Percentiles rank a stretch among this genome's conserved stretches.
These are phyloP conservation scores for Lagenorhynchus albirostris DNA, from an alignment of 2,113 vertebrate genomes.

Conservation along the genomic window DNA sequence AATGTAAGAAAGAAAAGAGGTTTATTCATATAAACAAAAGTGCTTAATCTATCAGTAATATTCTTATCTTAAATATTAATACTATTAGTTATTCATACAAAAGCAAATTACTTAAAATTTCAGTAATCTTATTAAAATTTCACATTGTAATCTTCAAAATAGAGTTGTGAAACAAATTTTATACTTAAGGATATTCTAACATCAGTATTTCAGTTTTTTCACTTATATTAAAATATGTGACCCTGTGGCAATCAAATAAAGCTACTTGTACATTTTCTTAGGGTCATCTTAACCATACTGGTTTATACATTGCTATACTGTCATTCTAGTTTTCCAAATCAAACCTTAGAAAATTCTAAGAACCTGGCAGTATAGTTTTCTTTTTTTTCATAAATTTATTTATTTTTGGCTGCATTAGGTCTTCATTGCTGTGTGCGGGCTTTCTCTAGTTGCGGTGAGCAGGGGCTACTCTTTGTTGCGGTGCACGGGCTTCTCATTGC, in stretches of 20 bases:
- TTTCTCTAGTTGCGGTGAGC: too few relatives aligned
- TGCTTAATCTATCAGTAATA: not conserved
- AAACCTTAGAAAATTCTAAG: not conserved
- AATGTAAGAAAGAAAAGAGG: not conserved
- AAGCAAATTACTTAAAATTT: not conserved
- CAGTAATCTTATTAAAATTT: conserved; percentile 24
- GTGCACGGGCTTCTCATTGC: too few relatives aligned
- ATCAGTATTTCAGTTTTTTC: not conserved
- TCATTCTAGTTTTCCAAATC: not conserved
- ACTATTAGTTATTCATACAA: not conserved
- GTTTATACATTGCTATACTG: not conserved
- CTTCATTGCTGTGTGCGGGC: too few relatives aligned
- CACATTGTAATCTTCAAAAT: not conserved
- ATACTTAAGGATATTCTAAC: not conserved
- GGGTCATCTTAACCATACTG: not conserved
- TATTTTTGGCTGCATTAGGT: too few relatives aligned
- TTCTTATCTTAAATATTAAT: not conserved
- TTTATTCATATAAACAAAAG: conserved; percentile 7
- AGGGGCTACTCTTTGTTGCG: too few relatives aligned
- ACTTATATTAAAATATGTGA: not conserved
- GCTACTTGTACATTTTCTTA: not conserved
- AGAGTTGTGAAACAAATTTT: not conserved
- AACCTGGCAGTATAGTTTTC: not conserved
- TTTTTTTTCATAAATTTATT: too few relatives aligned
- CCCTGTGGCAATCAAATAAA: not conserved